Base-by-base conservation (phyloP, 37 sponge, comb jelly and placozoan species). In the Bolinopsis microptera region DNA sequence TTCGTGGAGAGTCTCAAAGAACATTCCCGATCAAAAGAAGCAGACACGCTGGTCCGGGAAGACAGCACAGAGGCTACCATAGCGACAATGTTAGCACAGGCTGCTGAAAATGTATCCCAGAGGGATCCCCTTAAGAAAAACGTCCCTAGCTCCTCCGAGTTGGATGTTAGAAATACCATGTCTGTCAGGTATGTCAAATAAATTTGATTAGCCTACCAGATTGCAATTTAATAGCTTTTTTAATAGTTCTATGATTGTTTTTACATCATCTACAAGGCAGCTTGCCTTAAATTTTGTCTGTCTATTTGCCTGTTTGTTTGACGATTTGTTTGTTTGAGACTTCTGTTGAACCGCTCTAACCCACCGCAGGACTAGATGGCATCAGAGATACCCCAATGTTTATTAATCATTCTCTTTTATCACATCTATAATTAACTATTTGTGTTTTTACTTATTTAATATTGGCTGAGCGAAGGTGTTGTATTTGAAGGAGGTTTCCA, bases 41-140 rank as follows among this genome's bases (percentile, higher is more conserved):
- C 13, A 0, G 61, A 35, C 18, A 28, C 41, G 5, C 26, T 86
- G n/a, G 90, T 48, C 27, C 41, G 90, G 8, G 90, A 86, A 48
- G 90, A 86, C 90, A 86, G 90, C 90, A 34, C 90, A 1, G 90
- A 86, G 61, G 90, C 90, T 8, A 86, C 90, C 2, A 39, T 86
- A 22, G 90, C 90, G 38, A 34, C 61, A 30, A 40, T 86, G 27
- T 38, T 86, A 13, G 23, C 90, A 9, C 38, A 86, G 90, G 90
- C 90, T 36, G 90, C 90, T 8, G 35, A 35, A 28, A 86, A 38
- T 34, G 35, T 33, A 0, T 41, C 61, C n/a, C 25, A 34, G 41
- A 28, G 28, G 8, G 61, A 40, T 27, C 90, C 61, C 0, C 27
- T 41, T 5, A 28, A 48, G 90, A 86, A 86, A 1, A 86, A 86